Base-by-base conservation (phyloP, 2,888 invertebrate species). In the Pachliopta kotzebuea region DNA sequence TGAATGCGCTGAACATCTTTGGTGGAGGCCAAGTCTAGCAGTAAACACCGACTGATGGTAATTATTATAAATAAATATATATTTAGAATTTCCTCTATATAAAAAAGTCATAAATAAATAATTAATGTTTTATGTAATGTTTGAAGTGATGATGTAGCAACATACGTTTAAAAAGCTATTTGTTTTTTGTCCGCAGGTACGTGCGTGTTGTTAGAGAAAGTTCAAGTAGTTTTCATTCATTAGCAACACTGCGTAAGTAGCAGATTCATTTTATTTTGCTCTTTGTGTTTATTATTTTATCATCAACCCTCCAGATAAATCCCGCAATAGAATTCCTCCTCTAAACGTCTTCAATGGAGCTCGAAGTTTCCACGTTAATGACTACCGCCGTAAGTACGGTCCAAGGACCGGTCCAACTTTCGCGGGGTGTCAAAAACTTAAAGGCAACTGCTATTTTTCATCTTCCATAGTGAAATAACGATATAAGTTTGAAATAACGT, bases 201-300 rank as follows among this genome's bases (percentile, higher is more conserved):
- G 90, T 90, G 80, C 79, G 78, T 82, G 83, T 84, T 81, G 83
- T 79, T 85, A 86, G 80, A 85, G 83, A 85, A 85, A 81, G 68
- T 82, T 79, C 76, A 82, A 77, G 76, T 85, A 82, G 77, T 79
- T 84, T 77, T 80, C 78, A 78, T 84, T 81, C 76, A 78, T 81
- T 83, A 77, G 71, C 71, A 71, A 81, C 77, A 84, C 67, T 72
- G 80, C 80, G 88, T 90, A 87, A 90, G 90, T 89, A 85, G 83
- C 76, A 78, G 80, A 79, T 77, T 81, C 80, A 72, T 78, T 81
- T 82, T 80, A 74, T 77, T 79, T 83, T 76, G 66, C 71, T 72
- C 75, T 73, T 50, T 59, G 53, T 59, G 57, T 65, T 65, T 65
- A 61, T 60, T 60, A 42, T 65, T 65, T 65, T 62, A 65, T 65